Evolutionary conservation across 2,113 vertebrate species (phyloP).

Genomic region (Delphinapterus leucas): DNA sequence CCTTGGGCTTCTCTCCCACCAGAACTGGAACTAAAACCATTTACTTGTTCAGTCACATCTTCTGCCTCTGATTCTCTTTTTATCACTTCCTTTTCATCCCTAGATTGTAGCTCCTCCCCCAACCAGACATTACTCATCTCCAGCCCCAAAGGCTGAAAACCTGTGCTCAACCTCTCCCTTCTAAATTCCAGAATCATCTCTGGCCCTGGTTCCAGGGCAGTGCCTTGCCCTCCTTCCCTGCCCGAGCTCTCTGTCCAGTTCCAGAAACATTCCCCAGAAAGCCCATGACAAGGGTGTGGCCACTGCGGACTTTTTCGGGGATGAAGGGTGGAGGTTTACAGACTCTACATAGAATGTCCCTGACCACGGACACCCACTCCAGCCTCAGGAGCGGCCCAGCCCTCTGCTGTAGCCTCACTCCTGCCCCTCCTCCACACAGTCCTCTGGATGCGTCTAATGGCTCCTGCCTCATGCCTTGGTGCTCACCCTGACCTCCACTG

Average conservation of each 20-base stretch:
- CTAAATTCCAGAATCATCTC: not conserved
- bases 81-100: not conserved
- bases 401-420: not conserved
- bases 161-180: not conserved
- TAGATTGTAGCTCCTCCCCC: not conserved
- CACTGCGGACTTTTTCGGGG: not conserved
- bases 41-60: not conserved
- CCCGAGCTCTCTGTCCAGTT: not conserved
- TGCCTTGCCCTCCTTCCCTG: not conserved
- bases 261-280: not conserved
- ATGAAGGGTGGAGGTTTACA: not conserved
- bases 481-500: not conserved
- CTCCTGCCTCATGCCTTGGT: not conserved
- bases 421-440: not conserved
- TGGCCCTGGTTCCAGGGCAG: not conserved
- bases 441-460: too few species aligned
- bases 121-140: not conserved
- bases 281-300: not conserved
- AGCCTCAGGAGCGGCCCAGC: not conserved
- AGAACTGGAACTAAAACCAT: not conserved
- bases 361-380: not conserved
- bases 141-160: not conserved
- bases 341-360: not conserved
- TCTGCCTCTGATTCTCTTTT: not conserved
- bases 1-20: not conserved